phyloP scores from a whole-genome alignment of 2,797 vertebrate genomes.

The Helarctos malayanus region DNA sequence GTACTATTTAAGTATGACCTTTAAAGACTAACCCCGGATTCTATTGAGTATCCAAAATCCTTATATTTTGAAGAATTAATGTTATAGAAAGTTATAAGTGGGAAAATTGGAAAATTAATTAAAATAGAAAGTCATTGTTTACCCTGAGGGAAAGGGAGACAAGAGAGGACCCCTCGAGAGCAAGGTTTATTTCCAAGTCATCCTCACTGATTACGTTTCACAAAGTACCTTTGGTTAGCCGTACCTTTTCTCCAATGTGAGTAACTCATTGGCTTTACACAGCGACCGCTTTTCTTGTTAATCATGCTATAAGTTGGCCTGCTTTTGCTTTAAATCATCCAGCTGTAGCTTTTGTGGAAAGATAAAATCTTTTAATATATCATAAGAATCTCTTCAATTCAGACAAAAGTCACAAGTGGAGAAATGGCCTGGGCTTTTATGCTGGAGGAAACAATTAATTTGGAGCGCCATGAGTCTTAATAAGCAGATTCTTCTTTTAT shows the following conservation, averaged over 20 bases:
- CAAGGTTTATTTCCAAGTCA: neutral
- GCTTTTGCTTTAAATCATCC: constrained; percentile 28
- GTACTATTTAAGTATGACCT: neutral
- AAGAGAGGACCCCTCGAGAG: neutral
- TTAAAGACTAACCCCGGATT: neutral
- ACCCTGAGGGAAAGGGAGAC: neutral
- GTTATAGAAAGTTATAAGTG: neutral
- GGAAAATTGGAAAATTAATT: constrained; percentile 3
- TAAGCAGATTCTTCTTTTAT: constrained; percentile 65
- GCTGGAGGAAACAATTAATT: constrained; percentile 75
- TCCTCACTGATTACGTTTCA: neutral
- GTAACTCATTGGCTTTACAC: neutral
- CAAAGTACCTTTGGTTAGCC: constrained; percentile 36
- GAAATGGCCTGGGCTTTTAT: neutral
- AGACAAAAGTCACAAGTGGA: constrained; percentile 44
- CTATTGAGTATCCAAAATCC: neutral
- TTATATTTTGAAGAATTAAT: neutral
- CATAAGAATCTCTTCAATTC: constrained; percentile 49
- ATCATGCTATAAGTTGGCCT: neutral
- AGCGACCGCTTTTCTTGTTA: neutral
- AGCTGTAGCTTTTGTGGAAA: neutral
- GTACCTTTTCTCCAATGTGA: neutral
- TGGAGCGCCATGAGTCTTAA: constrained; percentile 56
- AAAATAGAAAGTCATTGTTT: neutral
- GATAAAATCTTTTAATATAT: constrained; percentile 51